These are phyloP conservation scores for Plebejus anna DNA, from an alignment of 2,888 invertebrate genomes.

Conservation along the genomic window DNA sequence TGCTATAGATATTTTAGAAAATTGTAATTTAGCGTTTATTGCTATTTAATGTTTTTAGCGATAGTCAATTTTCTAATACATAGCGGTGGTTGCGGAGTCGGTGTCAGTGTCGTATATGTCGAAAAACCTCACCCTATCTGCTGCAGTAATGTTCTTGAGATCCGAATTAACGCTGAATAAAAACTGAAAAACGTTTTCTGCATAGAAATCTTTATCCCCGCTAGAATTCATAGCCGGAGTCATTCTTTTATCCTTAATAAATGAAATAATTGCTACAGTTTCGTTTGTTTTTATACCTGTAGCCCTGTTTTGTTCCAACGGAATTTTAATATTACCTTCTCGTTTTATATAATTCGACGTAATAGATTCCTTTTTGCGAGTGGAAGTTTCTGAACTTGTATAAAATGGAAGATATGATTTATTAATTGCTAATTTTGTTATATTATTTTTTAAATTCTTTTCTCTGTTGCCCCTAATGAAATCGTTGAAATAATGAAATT, in stretches of 20 bases:
- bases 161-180: background rate
- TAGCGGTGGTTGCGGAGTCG: slow-evolving; percentile 14
- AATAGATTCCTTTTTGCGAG: background rate
- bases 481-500: slow-evolving; percentile 67
- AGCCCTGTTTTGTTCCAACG: background rate
- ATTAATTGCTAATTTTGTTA: slow-evolving; percentile 4
- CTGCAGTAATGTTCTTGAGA: slow-evolving; percentile 29
- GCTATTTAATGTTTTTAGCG: too few relatives aligned
- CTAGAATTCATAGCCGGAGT: background rate
- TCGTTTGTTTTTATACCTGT: background rate
- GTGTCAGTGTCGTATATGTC: slow-evolving; percentile 64
- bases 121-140: slow-evolving; percentile 65
- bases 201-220: background rate
- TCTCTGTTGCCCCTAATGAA: background rate
- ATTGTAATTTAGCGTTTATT: too few relatives aligned
- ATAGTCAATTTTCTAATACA: background rate
- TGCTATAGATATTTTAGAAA: too few relatives aligned
- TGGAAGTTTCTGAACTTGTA: background rate
- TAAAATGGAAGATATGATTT: slow-evolving; percentile 4
- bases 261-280: background rate
- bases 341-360: background rate
- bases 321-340: background rate
- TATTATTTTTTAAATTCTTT: background rate
- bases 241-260: background rate
- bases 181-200: background rate